Base-by-base conservation (phyloP, 2,888 invertebrate species). In the Isotomurus palustris region DNA sequence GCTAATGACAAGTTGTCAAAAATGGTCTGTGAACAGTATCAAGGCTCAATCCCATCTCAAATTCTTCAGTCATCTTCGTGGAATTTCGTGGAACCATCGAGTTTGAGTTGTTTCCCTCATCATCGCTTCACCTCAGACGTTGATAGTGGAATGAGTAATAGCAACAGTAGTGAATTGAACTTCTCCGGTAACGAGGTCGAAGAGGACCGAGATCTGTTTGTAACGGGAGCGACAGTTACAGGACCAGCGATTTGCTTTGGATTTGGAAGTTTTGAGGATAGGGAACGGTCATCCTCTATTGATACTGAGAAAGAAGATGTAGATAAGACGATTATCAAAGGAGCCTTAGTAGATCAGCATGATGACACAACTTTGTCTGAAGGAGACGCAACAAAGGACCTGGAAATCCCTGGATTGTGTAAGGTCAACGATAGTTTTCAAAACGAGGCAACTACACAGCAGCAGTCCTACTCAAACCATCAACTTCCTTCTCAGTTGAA, bases 221-320 rank as follows among this genome's bases (percentile, higher is more conserved):
- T 64, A 2, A 58, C 60, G 40, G 65, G 64, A 36, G 32, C 59
- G 10, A 65, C 67, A 2, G 69, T 67, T 2, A 62, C 63, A 27
- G 68, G 68, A 10, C 70, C 70, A 2, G 63, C 64, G 2, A 70
- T 70, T 32, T 67, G 65, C 29, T 68, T 70, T 44, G 48, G 62
- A 10, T 50, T 35, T 10, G 29, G 29, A 8, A 6, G 22, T 12
- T 27, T 14, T 28, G 29, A 17, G 6, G 28, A 44, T 44, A n/a
- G n/a, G n/a, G n/a, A n/a, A n/a, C n/a, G n/a, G n/a, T n/a, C n/a
- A n/a, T n/a, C n/a, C n/a, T n/a, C n/a, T n/a, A n/a, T n/a, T n/a
- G n/a, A n/a, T n/a, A n/a, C n/a, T n/a, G n/a, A n/a, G n/a, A n/a
- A n/a, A n/a, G n/a, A n/a, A n/a, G n/a, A n/a, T n/a, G n/a, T n/a